These are phyloP conservation scores for Megalurothrips usitatus DNA, from an alignment of 2,888 invertebrate genomes.

Conservation along the genomic window DNA sequence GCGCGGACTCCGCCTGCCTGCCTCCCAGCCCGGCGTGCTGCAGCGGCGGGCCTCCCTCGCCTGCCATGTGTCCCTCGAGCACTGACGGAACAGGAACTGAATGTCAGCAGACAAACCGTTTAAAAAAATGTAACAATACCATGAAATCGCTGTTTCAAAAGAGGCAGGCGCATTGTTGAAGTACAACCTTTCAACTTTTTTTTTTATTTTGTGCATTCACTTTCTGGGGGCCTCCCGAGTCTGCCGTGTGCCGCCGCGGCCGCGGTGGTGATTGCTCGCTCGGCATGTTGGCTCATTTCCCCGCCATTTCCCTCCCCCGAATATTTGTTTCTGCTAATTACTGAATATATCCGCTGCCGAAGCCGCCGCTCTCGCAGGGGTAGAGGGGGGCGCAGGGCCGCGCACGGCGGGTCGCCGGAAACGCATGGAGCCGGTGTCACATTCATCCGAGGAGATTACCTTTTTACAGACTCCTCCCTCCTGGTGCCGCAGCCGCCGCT, in stretches of 20 bases:
- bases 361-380: no score
- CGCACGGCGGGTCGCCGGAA: background rate
- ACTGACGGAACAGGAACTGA: no score
- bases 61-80: no score
- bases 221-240: background rate
- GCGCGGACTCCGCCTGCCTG: background rate
- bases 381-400: background rate
- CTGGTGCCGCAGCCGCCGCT: background rate
- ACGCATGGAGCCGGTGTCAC: background rate
- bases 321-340: background rate
- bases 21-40: no score
- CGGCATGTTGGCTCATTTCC: background rate
- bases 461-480: background rate
- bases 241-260: background rate
- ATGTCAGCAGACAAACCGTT: no score
- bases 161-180: no score
- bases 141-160: no score
- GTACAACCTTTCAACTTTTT: no score
- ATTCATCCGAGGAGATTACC: slow-evolving; percentile 6
- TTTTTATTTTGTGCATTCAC: background rate
- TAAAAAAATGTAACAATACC: no score
- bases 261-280: no score
- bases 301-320: background rate
- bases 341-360: no score
- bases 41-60: no score